phyloP scores from a whole-genome alignment of 2,113 vertebrate genomes.

The Lutjanus erythropterus region DNA sequence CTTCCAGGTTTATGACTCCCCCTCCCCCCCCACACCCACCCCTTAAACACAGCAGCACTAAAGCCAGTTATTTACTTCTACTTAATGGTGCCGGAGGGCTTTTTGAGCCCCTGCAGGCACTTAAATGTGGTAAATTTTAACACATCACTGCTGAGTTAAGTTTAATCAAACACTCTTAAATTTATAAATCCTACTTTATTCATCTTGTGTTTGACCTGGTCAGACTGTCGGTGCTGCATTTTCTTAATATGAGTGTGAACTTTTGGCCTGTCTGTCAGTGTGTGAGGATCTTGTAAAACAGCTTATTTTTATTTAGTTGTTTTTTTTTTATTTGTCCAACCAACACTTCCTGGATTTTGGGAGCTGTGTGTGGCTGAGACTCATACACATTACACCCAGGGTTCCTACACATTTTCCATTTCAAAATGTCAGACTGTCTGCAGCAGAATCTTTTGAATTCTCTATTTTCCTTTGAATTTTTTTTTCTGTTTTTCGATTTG shows the following conservation, averaged over 20 bases:
- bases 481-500: too few species aligned
- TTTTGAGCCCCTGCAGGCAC: neutral
- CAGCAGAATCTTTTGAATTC: too few species aligned
- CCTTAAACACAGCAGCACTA: neutral
- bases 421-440: too few species aligned
- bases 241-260: neutral
- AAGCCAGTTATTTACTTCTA: conserved; percentile 9
- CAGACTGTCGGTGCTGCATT: neutral
- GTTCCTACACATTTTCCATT: too few species aligned
- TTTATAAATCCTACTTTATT: conserved; percentile 18
- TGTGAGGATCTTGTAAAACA: neutral
- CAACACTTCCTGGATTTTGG: neutral
- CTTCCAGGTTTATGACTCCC: conserved; percentile 6
- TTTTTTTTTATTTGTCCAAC: neutral
- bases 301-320: neutral
- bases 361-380: neutral
- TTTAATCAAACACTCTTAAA: conserved; percentile 34
- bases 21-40: neutral
- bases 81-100: conserved; percentile 11
- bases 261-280: neutral
- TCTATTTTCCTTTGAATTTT: too few species aligned
- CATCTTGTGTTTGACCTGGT: conserved; percentile 10
- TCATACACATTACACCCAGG: too few species aligned
- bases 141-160: neutral
- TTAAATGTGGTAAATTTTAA: neutral